A percentile compares a stretch with the other conserved stretches of the same genome.
These are phyloP conservation scores for Magallana angulata DNA, from an alignment of 1,140 invertebrate species.

Conservation along the genomic window DNA sequence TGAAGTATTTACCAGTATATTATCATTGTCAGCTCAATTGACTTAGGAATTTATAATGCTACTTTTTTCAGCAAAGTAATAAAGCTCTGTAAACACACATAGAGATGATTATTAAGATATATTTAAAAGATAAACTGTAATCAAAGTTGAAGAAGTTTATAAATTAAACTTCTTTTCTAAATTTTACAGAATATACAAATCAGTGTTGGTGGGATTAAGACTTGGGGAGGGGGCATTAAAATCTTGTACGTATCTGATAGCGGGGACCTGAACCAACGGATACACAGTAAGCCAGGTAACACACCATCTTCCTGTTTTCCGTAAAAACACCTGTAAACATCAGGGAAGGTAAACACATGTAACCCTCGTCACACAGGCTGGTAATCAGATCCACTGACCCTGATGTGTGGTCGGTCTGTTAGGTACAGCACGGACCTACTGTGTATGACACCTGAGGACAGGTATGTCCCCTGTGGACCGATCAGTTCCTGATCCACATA, in stretches of 20 bases:
- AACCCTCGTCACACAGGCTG: background rate
- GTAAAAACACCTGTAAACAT: constrained; percentile 7
- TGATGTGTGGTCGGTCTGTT: background rate
- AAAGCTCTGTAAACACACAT: too few species aligned
- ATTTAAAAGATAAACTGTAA: too few species aligned
- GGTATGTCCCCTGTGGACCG: background rate
- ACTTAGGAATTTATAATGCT: too few species aligned
- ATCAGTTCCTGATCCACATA: constrained; percentile 19
- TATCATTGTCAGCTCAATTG: too few species aligned
- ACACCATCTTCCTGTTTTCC: background rate
- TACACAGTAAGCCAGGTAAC: background rate
- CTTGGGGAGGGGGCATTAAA: background rate
- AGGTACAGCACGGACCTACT: background rate
- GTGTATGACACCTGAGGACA: background rate
- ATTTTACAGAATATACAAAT: too few species aligned
- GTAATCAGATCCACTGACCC: background rate
- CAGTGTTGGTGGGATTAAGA: too few species aligned
- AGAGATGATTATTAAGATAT: too few species aligned
- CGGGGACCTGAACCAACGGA: background rate
- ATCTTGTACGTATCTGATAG: background rate
- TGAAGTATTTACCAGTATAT: background rate
- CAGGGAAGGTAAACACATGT: background rate
- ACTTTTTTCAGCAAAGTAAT: too few species aligned
- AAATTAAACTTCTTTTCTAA: too few species aligned
- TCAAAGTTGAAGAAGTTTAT: too few species aligned